Conservation (phyloP, 2,888 invertebrate genomes). For the Hedychridium roseum region DNA sequence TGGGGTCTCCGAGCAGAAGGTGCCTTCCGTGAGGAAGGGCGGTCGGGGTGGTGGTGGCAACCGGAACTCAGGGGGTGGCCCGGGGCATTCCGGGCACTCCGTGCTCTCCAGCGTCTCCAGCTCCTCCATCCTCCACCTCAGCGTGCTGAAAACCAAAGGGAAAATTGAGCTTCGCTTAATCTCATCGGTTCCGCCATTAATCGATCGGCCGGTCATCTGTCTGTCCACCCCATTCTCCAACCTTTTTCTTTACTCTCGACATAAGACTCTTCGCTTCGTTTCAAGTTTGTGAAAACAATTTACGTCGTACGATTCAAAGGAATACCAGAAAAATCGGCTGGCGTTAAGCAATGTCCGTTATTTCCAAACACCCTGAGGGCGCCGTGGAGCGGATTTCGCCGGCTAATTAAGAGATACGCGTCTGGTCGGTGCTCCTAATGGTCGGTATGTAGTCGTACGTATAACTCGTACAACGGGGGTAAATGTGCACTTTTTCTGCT, state of each 20-base stretch:
- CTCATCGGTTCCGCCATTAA: slow-evolving; percentile 62
- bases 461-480: slow-evolving; percentile 27
- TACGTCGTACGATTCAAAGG: too few relatives aligned
- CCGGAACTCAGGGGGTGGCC: slow-evolving; percentile 78
- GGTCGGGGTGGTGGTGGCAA: slow-evolving; percentile 79
- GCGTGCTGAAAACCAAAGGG: slow-evolving; percentile 65
- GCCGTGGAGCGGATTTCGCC: slow-evolving; percentile 38
- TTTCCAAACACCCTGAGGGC: too few relatives aligned
- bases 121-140: slow-evolving; percentile 74
- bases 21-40: slow-evolving; percentile 73
- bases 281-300: too few relatives aligned
- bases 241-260: not conserved
- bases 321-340: too few relatives aligned
- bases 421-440: slow-evolving; percentile 38
- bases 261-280: too few relatives aligned
- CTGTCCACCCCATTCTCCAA: too few relatives aligned
- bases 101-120: slow-evolving; percentile 74
- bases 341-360: too few relatives aligned
- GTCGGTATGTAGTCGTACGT: slow-evolving; percentile 20
- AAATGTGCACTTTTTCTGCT: slow-evolving; percentile 29
- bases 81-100: slow-evolving; percentile 78
- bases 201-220: too few relatives aligned
- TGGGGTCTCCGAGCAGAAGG: slow-evolving; percentile 76
- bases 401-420: slow-evolving; percentile 52
- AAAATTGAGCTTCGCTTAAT: slow-evolving; percentile 63